Evolutionary conservation across 2,888 invertebrate species (phyloP), one percentile per base, ranked within the genome.

Genomic region (Heliconius charithonia): DNA sequence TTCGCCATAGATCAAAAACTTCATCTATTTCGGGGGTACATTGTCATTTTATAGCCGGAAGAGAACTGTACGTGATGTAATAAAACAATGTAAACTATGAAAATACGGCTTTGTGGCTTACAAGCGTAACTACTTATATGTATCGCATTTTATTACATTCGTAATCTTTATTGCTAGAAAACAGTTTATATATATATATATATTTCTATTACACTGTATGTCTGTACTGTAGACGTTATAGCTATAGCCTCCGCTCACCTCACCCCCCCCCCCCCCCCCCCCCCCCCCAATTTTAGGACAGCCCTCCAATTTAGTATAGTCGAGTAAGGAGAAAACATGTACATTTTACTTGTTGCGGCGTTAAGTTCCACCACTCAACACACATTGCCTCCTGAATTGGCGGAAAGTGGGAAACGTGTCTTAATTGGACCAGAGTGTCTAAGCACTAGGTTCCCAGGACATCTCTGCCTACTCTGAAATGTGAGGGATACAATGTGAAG

Each of bases 11-110:
- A 37, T 37, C 66, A 67, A 37, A 67, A 67, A 37, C 19, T 22
- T 32, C 12, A 22, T 67, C 22, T 67, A 25, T 25, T 25, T 69
- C 45, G 41, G 16, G 25, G 25, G 16, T 27, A 41, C 3, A 69
- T 69, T 41, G 69, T 45, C 69, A 45, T 69, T 69, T 25, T 25
- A 69, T 16, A 2, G 25, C 25, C 45, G 25, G 69, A 69, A 41
- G 69, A 69, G 41, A 69, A 41, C 25, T 41, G 41, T 67, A 41
- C 13, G 67, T 67, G 37, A 41, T 41, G 3, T 69, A 69, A 69
- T 69, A 69, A 45, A 69, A 45, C 41, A 69, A 69, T 45, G 41
- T 41, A 41, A 69, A 13, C 69, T 25, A 7, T 25, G 41, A 69
- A 69, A 16, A 69, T 41, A 19, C 3, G 16, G 16, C 7, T 69